Conservation (phyloP, 1,140 invertebrate species). For the Sitobion miscanthi region DNA sequence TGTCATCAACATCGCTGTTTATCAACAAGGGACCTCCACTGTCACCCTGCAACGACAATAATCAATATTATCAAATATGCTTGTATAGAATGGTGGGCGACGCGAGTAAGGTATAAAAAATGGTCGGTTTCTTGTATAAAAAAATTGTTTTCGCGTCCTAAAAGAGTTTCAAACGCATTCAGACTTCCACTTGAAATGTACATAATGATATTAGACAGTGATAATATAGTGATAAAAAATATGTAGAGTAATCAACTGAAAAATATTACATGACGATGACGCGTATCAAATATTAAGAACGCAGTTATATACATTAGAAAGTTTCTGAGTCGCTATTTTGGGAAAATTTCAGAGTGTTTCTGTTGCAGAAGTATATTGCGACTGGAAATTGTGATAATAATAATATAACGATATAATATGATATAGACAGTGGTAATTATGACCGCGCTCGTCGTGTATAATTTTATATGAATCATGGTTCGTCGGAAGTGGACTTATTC, state of each 20-base stretch:
- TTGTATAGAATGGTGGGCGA: neutral
- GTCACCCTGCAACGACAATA: slow-evolving; percentile 68
- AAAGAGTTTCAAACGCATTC: neutral
- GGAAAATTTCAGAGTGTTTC: neutral
- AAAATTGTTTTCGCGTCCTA: neutral
- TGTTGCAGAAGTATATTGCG: neutral
- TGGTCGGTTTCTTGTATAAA: neutral
- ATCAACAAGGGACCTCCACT: slow-evolving; percentile 81
- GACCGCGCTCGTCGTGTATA: neutral
- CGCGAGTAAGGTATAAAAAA: neutral
- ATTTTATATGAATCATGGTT: neutral
- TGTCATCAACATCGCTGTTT: slow-evolving; percentile 70
- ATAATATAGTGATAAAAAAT: neutral
- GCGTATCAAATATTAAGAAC: neutral
- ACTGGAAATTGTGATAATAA: neutral
- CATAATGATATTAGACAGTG: neutral
- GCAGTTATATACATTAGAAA: neutral
- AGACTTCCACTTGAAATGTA: neutral
- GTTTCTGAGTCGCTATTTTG: neutral
- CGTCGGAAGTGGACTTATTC: neutral
- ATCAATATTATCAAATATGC: neutral
- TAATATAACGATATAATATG: neutral
- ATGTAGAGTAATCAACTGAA: neutral
- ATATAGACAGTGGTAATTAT: neutral
- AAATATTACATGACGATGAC: neutral